These are phyloP conservation scores for Miichthys miiuy DNA, from an alignment of 2,797 vertebrate genomes.

Conservation along the genomic window DNA sequence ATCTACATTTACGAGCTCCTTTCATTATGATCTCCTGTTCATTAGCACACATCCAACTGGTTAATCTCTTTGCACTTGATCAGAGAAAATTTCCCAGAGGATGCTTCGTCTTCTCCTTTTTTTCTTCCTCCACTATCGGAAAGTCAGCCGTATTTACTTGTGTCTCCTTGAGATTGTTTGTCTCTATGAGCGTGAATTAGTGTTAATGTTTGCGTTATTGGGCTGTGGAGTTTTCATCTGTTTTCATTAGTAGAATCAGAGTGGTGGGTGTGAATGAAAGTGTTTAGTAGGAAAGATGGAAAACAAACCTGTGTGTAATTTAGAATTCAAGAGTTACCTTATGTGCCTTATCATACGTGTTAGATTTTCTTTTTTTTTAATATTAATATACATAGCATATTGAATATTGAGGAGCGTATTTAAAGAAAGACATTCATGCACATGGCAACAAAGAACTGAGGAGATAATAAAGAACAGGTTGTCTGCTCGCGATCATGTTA, in stretches of 20 bases:
- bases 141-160: conserved; percentile 67
- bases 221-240: conserved; percentile 75
- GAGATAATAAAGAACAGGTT: conserved; percentile 30
- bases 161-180: conserved; percentile 65
- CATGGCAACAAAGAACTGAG: neutral
- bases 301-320: neutral
- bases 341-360: neutral
- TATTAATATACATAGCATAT: neutral
- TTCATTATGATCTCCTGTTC: conserved; percentile 77
- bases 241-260: conserved; percentile 69
- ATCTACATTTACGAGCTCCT: conserved; percentile 76
- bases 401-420: conserved; percentile 12
- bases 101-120: conserved; percentile 8
- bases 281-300: neutral
- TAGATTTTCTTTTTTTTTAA: neutral
- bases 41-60: conserved; percentile 77
- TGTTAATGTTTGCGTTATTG: conserved; percentile 74
- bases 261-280: conserved; percentile 32
- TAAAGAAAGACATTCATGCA: conserved; percentile 11
- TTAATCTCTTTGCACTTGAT: conserved; percentile 80
- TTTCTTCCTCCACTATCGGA: conserved; percentile 38
- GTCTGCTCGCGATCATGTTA: conserved; percentile 15
- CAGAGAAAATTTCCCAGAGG: conserved; percentile 79
- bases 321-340: conserved; percentile 9
- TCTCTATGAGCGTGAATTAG: conserved; percentile 68